Conservation (phyloP, 1,140 invertebrate species). For the Trichogramma pretiosum region DNA sequence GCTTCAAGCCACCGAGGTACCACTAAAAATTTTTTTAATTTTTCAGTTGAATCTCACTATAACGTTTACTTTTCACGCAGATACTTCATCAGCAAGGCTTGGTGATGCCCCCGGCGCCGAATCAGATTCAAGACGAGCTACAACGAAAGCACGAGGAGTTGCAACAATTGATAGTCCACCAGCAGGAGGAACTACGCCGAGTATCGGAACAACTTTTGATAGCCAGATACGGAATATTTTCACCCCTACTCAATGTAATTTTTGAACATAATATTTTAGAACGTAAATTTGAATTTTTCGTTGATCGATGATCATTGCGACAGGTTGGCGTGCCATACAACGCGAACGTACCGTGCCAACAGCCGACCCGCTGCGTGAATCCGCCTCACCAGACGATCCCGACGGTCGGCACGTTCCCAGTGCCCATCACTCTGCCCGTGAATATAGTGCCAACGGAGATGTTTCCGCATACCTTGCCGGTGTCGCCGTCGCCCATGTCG, state of each 20-base stretch:
- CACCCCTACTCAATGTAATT: slow-evolving; percentile 55
- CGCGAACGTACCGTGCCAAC: slow-evolving; percentile 33
- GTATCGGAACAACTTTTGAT: slow-evolving; percentile 80
- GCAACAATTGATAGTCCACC: slow-evolving; percentile 73
- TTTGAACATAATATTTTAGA: slow-evolving; percentile 3
- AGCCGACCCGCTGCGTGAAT: slow-evolving; percentile 23
- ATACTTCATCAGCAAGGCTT: slow-evolving; percentile 46
- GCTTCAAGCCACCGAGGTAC: slow-evolving; percentile 29
- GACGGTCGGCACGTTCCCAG: slow-evolving; percentile 31
- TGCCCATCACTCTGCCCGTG: slow-evolving; percentile 34
- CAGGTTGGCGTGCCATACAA: slow-evolving; percentile 37
- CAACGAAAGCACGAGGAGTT: slow-evolving; percentile 77
- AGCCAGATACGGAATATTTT: slow-evolving; percentile 67
- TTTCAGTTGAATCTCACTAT: neutral
- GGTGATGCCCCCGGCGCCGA: slow-evolving; percentile 53
- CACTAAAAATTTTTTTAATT: slow-evolving; percentile 2
- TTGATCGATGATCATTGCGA: too few species aligned
- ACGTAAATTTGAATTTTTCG: slow-evolving; percentile 10
- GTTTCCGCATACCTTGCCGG: slow-evolving; percentile 32
- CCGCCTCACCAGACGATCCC: slow-evolving; percentile 26
- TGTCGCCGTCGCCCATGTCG: slow-evolving; percentile 19
- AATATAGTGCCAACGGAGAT: slow-evolving; percentile 35
- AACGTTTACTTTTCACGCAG: slow-evolving; percentile 14
- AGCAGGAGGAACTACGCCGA: slow-evolving; percentile 74
- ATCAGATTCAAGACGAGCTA: slow-evolving; percentile 61